Evolutionary conservation across 1,140 invertebrate species (phyloP).

Genomic region (Drosophila obscura): DNA sequence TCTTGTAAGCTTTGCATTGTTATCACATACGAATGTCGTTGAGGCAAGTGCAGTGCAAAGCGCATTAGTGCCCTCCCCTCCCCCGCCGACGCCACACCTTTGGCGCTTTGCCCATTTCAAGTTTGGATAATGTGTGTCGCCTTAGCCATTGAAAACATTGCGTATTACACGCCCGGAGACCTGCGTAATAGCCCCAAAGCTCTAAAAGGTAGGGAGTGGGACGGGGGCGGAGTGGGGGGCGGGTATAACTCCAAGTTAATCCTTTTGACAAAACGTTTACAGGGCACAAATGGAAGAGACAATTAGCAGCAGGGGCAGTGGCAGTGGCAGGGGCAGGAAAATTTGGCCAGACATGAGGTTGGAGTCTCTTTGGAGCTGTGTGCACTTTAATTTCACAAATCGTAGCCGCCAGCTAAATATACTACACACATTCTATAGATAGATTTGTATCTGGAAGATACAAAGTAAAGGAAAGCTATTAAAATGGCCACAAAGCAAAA

Average conservation of each 20-base stretch:
- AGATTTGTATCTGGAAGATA: slow-evolving; percentile 72
- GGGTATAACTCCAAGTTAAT: slow-evolving; percentile 46
- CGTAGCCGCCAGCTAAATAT: slow-evolving; percentile 44
- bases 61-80: slow-evolving; percentile 58
- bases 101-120: slow-evolving; percentile 59
- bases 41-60: slow-evolving; percentile 64
- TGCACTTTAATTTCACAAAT: slow-evolving; percentile 73
- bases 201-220: background rate
- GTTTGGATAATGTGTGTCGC: slow-evolving; percentile 72
- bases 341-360: slow-evolving; percentile 27
- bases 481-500: slow-evolving; percentile 76
- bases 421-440: slow-evolving; percentile 11
- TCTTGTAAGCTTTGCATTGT: slow-evolving; percentile 64
- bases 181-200: slow-evolving; percentile 2
- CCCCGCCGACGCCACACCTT: background rate
- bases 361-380: background rate
- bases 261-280: slow-evolving; percentile 80
- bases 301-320: slow-evolving; percentile 19
- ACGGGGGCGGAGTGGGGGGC: background rate
- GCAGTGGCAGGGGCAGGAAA: slow-evolving; percentile 42
- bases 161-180: slow-evolving; percentile 54
- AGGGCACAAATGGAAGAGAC: slow-evolving; percentile 3
- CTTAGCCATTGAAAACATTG: slow-evolving; percentile 67
- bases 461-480: slow-evolving; percentile 73
- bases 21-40: slow-evolving; percentile 34